These are phyloP conservation scores for Trididemnum nubilum DNA, from an alignment of 23 tunicate species.

Conservation along the genomic window DNA sequence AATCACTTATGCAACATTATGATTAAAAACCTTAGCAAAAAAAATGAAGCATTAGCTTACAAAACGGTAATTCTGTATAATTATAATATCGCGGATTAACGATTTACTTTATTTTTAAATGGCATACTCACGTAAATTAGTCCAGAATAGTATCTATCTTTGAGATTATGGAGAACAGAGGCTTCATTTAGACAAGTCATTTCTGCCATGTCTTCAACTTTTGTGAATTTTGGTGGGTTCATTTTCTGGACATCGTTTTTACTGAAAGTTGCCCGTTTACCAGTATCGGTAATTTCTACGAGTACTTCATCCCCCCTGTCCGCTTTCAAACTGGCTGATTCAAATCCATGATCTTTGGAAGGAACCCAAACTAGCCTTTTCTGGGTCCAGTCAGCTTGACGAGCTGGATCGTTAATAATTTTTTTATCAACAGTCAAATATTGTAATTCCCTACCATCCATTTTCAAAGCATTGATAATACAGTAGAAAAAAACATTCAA, in stretches of 20 bases:
- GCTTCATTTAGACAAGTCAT: constrained; percentile 98
- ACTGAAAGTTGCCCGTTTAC: constrained; percentile 59
- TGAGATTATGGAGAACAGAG: constrained; percentile 93
- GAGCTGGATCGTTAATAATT: constrained; percentile 85
- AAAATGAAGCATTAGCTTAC: no score
- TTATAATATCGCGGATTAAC: no score
- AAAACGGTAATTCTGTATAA: no score
- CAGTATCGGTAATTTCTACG: constrained; percentile 79
- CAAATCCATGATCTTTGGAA: constrained; percentile 90
- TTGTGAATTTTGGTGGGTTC: constrained; percentile 99
- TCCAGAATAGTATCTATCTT: constrained; percentile 94
- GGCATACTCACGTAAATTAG: constrained; percentile 93
- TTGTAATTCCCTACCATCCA: constrained; percentile 70
- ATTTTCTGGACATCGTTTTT: constrained; percentile 91
- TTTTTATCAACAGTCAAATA: constrained; percentile 80
- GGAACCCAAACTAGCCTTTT: constrained; percentile 97
- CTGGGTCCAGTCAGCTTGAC: constrained; percentile 96
- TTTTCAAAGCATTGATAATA: no score
- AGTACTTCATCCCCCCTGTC: constrained; percentile 90
- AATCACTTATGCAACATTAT: no score
- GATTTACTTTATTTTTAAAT: no score
- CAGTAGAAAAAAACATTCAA: no score
- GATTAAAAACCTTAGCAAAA: no score
- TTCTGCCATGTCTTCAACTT: constrained; percentile 99
- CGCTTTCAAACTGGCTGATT: constrained; percentile 80